Base-by-base conservation (phyloP, 2,888 invertebrate genomes). In the Diarsia rubi region DNA sequence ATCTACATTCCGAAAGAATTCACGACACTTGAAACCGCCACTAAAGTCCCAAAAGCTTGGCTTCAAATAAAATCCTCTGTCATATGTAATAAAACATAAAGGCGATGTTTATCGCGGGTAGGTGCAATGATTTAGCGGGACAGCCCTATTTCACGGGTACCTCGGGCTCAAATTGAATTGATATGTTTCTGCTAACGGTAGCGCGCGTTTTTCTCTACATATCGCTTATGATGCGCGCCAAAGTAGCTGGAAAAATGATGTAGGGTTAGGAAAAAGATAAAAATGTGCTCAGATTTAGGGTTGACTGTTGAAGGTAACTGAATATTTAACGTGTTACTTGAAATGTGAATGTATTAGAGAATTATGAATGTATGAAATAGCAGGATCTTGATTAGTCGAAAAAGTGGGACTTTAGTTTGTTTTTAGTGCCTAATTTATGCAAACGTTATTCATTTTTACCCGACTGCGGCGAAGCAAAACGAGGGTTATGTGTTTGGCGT, bases 151-250 rank as follows among this genome's bases (percentile, higher is more conserved):
- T 94, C 94, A 95, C 93, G 92, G 92, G 87, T 90, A 89, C 86
- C 87, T 88, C 87, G 91, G 91, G 92, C 91, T 90, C 90, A 95
- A 96, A 96, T 96, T 96, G 96, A 96, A 96, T 95, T 96, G 96
- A 96, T 96, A 96, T 95, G 95, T 95, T 94, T 94, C 94, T 93
- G 94, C 94, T 94, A 94, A 94, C 95, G 93, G 89, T 86, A 86
- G 91, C 92, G 89, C 92, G 94, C 93, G 93, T 95, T 96, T 96
- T 95, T 96, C 94, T 93, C 91, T 92, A 93, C 94, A 92, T 94
- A 94, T 94, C 95, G 93, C 92, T 93, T 94, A 95, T 95, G 94
- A 95, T 93, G 91, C 90, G 91, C 91, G 92, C 90, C 91, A 93
- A 95, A 95, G 91, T 91, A 93, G 89, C 91, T 89, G 94, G 94